Base-by-base conservation (phyloP, 1,140 invertebrate genomes). In the Drosophila punjabiensis region DNA sequence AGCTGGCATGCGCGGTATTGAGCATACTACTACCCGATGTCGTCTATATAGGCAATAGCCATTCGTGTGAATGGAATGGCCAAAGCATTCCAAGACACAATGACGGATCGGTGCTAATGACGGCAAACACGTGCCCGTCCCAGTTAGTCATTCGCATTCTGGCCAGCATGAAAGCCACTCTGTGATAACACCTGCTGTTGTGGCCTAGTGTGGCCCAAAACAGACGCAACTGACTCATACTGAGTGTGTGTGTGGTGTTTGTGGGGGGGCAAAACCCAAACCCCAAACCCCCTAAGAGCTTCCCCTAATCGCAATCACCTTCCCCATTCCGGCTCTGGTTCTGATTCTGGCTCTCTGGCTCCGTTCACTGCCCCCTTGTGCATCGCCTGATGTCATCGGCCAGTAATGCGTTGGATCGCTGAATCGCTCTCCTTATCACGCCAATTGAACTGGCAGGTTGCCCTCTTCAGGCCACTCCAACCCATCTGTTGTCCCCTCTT, bases 331-430 rank as follows among this genome's bases (percentile, higher is more conserved):
- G 4, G 1, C 14, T n/a, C n/a, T n/a, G n/a, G n/a, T n/a, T n/a
- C n/a, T n/a, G n/a, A 11, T 7, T 24, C 16, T 11, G 4, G 1
- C 14, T 37, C 13, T 37, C 13, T 4, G 11, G 16, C 28, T 28
- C 9, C 28, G 67, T 67, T 67, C 41, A 45, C 24, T 59, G 52
- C 65, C 47, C 62, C 52, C 52, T 43, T 67, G 47, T 68, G 81
- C 84, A 86, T 67, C 79, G 58, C 52, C 84, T 87, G 84, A 87
- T 87, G 84, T 87, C 84, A 87, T 88, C 84, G 81, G 64, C 81
- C 50, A 80, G 56, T 50, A 88, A 87, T 87, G 83, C 70, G 52
- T 79, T 62, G 76, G 52, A 63, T 70, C 58, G 75, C 41, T 62
- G 76, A 43, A 63, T 70, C 58, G 75, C 41, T 70, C 37, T 60